A percentile compares a stretch with the other conserved stretches of the same genome.
Evolutionary conservation across 1,140 invertebrate species (phyloP).

Genomic region (Aphaenogaster ashmeadi): DNA sequence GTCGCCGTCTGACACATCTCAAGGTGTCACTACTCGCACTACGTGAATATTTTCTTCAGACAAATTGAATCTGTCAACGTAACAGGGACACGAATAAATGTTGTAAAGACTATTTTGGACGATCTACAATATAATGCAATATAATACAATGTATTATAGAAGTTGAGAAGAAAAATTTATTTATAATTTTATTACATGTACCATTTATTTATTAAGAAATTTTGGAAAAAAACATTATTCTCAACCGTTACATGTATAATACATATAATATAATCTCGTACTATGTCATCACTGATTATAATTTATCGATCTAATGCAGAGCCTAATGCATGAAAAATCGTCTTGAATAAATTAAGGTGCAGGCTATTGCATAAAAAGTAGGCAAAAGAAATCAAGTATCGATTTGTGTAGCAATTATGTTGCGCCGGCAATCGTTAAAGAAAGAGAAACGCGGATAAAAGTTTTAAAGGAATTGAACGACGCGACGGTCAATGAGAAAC

Average conservation of each 20-base stretch:
- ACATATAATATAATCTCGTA: not conserved
- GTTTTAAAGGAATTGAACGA: slow-evolving; percentile 44
- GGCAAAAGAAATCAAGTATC: slow-evolving; percentile 51
- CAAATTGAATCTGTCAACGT: slow-evolving; percentile 37
- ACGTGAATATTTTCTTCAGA: slow-evolving; percentile 12
- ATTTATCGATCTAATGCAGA: slow-evolving; percentile 39
- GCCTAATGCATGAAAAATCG: not conserved
- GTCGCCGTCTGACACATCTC: slow-evolving; percentile 21
- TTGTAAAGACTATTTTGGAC: not conserved
- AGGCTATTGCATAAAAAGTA: slow-evolving; percentile 39
- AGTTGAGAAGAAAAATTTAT: slow-evolving; percentile 1
- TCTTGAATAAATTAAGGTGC: slow-evolving; percentile 33
- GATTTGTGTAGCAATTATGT: slow-evolving; percentile 41
- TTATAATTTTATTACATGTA: slow-evolving; percentile 20
- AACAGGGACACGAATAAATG: not conserved
- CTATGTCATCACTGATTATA: not conserved
- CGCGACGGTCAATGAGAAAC: slow-evolving; percentile 36
- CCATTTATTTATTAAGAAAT: not conserved
- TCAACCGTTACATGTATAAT: not conserved
- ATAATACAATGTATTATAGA: no score
- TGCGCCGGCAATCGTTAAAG: slow-evolving; percentile 4
- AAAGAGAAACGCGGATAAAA: slow-evolving; percentile 21
- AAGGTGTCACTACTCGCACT: slow-evolving; percentile 29
- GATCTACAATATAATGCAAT: not conserved
- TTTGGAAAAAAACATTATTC: not conserved